These are phyloP conservation scores for Lepidocolaptes lacrymiger DNA, from an alignment of 2,797 vertebrate genomes.

Conservation along the genomic window DNA sequence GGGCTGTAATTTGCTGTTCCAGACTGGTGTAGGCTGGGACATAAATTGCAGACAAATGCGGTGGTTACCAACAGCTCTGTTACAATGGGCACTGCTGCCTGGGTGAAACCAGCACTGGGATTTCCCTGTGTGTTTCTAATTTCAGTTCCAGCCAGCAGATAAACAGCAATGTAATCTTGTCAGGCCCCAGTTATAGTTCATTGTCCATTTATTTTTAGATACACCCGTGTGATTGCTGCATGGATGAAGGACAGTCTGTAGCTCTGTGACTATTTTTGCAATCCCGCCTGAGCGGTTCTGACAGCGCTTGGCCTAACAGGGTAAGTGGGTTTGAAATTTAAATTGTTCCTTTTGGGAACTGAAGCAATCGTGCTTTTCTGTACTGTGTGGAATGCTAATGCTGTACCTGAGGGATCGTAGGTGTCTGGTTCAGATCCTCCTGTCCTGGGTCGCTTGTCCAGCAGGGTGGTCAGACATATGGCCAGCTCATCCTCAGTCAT, in stretches of 20 bases:
- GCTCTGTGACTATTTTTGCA: constrained; percentile 19
- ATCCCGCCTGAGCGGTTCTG: not conserved
- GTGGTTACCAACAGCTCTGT: not conserved
- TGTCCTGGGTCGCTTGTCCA: constrained; percentile 73
- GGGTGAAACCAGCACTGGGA: constrained; percentile 8
- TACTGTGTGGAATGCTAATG: not conserved
- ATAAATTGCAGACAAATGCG: not conserved
- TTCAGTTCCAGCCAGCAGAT: constrained; percentile 16
- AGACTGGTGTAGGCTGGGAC: not conserved
- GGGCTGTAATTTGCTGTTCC: not conserved
- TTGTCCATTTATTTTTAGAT: constrained; percentile 45
- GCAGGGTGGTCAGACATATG: constrained; percentile 82
- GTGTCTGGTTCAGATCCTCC: constrained; percentile 55
- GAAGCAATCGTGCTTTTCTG: not conserved
- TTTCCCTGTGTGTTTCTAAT: constrained; percentile 29
- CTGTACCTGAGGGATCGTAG: constrained; percentile 67
- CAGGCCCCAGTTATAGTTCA: constrained; percentile 30
- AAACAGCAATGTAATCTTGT: constrained; percentile 34
- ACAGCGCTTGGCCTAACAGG: constrained; percentile 28
- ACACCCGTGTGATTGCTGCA: not conserved
- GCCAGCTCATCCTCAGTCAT: constrained; percentile 89
- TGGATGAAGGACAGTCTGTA: constrained; percentile 20
- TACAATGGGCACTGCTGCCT: not conserved
- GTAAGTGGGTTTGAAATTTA: constrained; percentile 24
- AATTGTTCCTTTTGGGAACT: not conserved